Evolutionary conservation across 2,797 vertebrate species (phyloP), one percentile per base, ranked within the genome.

Genomic region (Eulemur rubriventer): DNA sequence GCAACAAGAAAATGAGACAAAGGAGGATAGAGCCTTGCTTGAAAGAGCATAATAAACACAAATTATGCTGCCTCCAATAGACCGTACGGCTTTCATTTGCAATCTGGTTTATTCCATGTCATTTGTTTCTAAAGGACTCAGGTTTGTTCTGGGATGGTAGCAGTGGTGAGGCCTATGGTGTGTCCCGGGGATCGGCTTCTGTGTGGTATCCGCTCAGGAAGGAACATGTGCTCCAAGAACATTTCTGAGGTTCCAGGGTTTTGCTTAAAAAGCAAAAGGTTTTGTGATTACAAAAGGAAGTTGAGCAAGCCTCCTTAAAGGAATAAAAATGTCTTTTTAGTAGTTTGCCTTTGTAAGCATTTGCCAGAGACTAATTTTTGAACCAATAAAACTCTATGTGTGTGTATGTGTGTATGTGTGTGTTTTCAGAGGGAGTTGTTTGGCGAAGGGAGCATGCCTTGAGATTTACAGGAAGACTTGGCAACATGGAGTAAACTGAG

Each of bases 51-150:
- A 70, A 96, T 91, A 8, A 33, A 65, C 94, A 94, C 87, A 96
- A 97, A 96, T 83, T 12, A 80, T 6, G 26, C 95, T 92, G 88
- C 69, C 33, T 41, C 61, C 43, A 28, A 82, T 95, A 96, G 92
- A 88, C 20, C 0, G 4, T 83, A 50, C 4, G 4, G 52, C 3
- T 43, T 38, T 73, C 79, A 20, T 6, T 89, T 88, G 73, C 97
- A 97, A 33, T 96, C 93, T 98, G 96, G 94, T 84, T 96, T 95
- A 92, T 94, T 98, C 91, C 96, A 95, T 2, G 7, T 95, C 95
- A 97, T 94, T 96, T 95, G 73, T 82, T 96, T 95, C 93, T 61
- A 91, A 96, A 97, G 76, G 35, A 81, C 55, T 89, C 84, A 28
- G 67, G 78, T 95, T 97, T 86, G 46, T 75, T 97, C 91, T 91